These are phyloP conservation scores for Neofelis nebulosa DNA, from an alignment of 2,113 vertebrate species.

Conservation along the genomic window DNA sequence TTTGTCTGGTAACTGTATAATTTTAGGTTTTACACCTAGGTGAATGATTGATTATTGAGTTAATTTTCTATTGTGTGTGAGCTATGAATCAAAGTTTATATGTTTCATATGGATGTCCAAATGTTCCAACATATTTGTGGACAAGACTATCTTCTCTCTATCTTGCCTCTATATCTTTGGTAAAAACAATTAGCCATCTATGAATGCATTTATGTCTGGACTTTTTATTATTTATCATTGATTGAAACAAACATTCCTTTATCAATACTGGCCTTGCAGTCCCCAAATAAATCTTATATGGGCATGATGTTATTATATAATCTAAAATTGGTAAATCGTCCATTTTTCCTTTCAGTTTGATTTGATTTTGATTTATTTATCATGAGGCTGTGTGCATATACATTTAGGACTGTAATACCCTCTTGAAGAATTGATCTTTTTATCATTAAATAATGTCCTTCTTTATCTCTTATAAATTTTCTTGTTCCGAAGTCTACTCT, in stretches of 20 bases:
- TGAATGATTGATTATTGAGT: neutral
- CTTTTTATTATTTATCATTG: neutral
- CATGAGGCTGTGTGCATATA: fast-evolving
- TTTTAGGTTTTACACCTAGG: neutral
- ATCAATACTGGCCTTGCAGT: neutral
- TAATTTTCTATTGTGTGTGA: neutral
- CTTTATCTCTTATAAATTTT: neutral
- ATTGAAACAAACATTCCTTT: neutral
- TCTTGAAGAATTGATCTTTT: neutral
- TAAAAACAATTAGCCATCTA: neutral
- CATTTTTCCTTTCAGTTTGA: neutral
- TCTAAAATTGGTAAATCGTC: neutral
- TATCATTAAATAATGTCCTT: neutral
- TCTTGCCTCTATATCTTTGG: neutral
- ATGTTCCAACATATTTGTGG: neutral
- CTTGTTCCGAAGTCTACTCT: neutral
- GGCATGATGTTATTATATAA: neutral
- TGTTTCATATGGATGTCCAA: neutral
- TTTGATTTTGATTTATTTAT: neutral
- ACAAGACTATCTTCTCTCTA: neutral
- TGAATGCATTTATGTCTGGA: neutral
- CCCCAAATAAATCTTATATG: neutral
- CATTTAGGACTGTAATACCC: neutral
- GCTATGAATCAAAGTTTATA: neutral
- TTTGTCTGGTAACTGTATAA: neutral